Conservation (phyloP, 2,888 invertebrate genomes). For the Caenorhabditis drosophilae region DNA sequence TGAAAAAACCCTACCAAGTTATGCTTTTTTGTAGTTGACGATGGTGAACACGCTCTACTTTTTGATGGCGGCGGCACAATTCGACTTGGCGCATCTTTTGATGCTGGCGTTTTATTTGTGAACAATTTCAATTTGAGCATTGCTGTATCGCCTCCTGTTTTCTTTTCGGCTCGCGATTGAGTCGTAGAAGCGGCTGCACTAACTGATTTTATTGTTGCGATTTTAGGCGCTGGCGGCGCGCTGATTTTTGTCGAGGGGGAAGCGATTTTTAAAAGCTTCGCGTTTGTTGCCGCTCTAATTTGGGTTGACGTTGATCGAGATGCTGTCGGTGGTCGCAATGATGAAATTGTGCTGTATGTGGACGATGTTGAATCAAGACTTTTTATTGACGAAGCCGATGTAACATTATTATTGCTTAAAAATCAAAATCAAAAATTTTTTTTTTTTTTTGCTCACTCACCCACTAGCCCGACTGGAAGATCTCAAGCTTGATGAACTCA, state of each 20-base stretch:
- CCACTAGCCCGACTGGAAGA: too few species aligned
- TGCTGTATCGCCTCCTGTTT: background rate
- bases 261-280: conserved; percentile 14
- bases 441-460: too few species aligned
- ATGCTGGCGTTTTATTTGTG: conserved; percentile 10
- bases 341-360: conserved; percentile 24
- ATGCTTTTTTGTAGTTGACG: too few species aligned
- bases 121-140: conserved; percentile 37
- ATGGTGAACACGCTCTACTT: too few species aligned
- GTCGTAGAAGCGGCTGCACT: background rate
- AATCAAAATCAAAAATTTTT: too few species aligned
- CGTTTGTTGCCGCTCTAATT: conserved; percentile 4
- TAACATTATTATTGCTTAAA: conserved; percentile 33
- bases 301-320: conserved; percentile 16
- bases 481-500: too few species aligned
- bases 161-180: conserved; percentile 1
- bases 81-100: too few species aligned
- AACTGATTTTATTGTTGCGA: conserved; percentile 23
- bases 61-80: too few species aligned
- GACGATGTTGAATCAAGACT: conserved; percentile 23
- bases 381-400: too few species aligned
- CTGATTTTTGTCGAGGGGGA: conserved; percentile 13
- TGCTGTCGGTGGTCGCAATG: conserved; percentile 16
- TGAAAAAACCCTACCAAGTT: too few species aligned
- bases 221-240: conserved; percentile 9